A percentile compares a stretch with the other conserved stretches of the same genome.
Conservation (phyloP, 2,113 vertebrate species). For the Prunella fulvescens region DNA sequence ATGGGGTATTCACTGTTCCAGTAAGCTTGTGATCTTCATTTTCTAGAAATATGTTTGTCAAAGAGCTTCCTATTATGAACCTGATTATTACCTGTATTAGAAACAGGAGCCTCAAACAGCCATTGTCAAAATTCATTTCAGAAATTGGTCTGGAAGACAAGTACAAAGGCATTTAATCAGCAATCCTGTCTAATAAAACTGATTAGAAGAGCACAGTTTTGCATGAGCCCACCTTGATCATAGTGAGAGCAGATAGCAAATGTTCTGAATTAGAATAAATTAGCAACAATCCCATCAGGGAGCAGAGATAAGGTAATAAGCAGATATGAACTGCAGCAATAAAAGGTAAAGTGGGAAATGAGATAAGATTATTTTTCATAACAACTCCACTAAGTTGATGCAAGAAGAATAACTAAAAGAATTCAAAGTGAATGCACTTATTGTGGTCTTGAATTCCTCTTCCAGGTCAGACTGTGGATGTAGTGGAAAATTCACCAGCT, state of each 20-base stretch:
- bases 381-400: background rate
- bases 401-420: background rate
- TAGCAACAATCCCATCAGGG: background rate
- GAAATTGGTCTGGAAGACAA: background rate
- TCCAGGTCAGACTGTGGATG: background rate
- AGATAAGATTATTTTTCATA: background rate
- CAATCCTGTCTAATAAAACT: conserved; percentile 4
- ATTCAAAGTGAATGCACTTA: background rate
- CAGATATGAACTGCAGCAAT: background rate
- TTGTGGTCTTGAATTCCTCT: background rate
- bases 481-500: background rate
- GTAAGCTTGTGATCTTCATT: background rate
- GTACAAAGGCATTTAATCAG: background rate
- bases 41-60: background rate
- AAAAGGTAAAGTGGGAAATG: background rate
- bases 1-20: background rate
- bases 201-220: background rate
- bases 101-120: background rate
- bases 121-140: background rate
- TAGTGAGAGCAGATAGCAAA: background rate
- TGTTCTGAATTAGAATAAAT: background rate
- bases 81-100: background rate
- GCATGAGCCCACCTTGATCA: background rate
- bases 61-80: background rate
- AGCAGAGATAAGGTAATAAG: background rate